phyloP scores from a whole-genome alignment of 2,113 vertebrate genomes.

The Conger conger region DNA sequence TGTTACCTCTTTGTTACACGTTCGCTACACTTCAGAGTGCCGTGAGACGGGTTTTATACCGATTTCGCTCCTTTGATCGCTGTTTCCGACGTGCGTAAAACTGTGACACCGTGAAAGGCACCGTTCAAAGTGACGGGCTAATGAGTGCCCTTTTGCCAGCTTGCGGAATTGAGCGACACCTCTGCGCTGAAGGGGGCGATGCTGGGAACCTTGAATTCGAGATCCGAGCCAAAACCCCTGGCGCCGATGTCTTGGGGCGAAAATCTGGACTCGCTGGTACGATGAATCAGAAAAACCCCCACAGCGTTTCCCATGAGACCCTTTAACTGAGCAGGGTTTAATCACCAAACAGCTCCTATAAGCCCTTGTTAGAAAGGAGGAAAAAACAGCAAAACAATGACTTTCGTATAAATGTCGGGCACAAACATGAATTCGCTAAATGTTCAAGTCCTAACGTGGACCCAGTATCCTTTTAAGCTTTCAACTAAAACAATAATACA shows the following conservation, averaged over 20 bases:
- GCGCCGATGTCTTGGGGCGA: constrained; percentile 59
- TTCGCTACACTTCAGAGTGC: constrained; percentile 18
- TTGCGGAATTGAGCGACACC: constrained; percentile 29
- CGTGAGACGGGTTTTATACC: constrained; percentile 13
- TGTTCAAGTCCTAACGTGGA: neutral
- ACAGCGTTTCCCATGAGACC: constrained; percentile 51
- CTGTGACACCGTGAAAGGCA: neutral
- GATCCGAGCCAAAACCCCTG: constrained; percentile 47
- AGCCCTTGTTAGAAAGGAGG: constrained; percentile 20
- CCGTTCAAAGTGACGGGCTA: constrained; percentile 45
- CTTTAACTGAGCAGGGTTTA: constrained; percentile 42
- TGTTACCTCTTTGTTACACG: constrained; percentile 2
- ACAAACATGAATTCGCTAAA: neutral
- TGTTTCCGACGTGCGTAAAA: constrained; percentile 24
- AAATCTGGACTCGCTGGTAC: constrained; percentile 51
- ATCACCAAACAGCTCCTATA: constrained; percentile 23
- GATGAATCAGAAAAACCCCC: constrained; percentile 55
- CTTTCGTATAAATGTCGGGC: neutral
- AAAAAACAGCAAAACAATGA: neutral
- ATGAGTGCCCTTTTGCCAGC: constrained; percentile 43
- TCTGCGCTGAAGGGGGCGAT: constrained; percentile 52
- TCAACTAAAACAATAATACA: neutral
- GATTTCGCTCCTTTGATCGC: constrained; percentile 43
- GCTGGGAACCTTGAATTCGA: constrained; percentile 40
- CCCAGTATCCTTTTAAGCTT: too few relatives aligned